Conservation (phyloP, 2,797 vertebrate genomes). For the Bradypus variegatus region DNA sequence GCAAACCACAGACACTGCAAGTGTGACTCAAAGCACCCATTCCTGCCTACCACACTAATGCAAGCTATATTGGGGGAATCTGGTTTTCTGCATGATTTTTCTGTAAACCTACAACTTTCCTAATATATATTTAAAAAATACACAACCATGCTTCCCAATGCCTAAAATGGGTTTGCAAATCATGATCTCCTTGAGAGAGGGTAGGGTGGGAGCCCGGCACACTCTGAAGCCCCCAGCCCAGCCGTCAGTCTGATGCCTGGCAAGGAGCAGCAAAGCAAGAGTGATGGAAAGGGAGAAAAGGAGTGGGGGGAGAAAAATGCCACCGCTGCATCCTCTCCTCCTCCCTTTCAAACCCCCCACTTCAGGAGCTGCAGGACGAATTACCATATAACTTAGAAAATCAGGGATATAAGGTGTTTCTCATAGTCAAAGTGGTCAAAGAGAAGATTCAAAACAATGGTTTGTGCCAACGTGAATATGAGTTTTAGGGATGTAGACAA, state of each 20-base stretch:
- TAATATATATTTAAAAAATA: neutral
- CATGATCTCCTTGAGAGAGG: neutral
- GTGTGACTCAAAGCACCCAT: neutral
- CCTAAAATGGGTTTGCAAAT: neutral
- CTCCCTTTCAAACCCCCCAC: neutral
- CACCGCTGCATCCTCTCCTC: rapidly evolving
- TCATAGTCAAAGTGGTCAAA: neutral
- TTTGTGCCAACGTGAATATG: neutral
- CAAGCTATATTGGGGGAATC: no score
- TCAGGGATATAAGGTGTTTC: neutral
- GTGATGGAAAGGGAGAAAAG: neutral
- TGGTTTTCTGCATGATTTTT: no score
- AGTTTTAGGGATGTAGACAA: neutral
- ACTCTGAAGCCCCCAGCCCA: neutral
- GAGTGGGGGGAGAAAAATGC: neutral
- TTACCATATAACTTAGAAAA: neutral
- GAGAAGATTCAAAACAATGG: neutral
- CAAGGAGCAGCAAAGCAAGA: neutral
- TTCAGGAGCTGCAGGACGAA: neutral
- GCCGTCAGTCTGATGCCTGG: neutral
- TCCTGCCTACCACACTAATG: neutral
- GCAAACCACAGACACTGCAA: constrained; percentile 6
- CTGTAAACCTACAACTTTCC: no score
- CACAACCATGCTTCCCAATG: neutral
- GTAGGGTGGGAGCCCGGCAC: rapidly evolving